Evolutionary conservation across 1,140 invertebrate species (phyloP).

Genomic region (Apocrypta bakeri): DNA sequence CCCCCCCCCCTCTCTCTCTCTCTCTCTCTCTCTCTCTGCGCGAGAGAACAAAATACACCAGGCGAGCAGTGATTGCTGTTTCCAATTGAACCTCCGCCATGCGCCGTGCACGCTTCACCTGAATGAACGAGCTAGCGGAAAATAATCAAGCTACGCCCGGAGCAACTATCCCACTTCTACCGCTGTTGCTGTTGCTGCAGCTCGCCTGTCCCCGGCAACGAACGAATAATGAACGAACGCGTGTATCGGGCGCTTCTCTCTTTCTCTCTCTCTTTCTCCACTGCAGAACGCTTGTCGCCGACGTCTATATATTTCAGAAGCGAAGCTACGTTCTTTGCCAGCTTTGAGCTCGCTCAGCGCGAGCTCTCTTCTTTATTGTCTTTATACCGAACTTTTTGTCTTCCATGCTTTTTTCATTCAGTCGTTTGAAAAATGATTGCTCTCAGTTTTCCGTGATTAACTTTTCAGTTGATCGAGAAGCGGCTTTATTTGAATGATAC

Average conservation of each 20-base stretch:
- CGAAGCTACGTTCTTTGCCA: conserved; percentile 11
- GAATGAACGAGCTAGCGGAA: conserved; percentile 75
- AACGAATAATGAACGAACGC: conserved; percentile 22
- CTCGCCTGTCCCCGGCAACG: conserved; percentile 55
- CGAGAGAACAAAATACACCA: conserved; percentile 73
- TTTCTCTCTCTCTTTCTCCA: conserved; percentile 34
- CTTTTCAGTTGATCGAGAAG: conserved; percentile 1
- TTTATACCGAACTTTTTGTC: conserved; percentile 10
- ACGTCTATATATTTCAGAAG: conserved; percentile 17
- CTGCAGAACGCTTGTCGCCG: conserved; percentile 1
- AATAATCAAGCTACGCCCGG: conserved; percentile 74
- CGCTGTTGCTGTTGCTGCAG: conserved; percentile 30
- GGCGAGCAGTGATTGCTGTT: conserved; percentile 75
- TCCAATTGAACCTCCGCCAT: conserved; percentile 72
- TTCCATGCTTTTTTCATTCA: background rate
- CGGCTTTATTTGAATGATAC: background rate
- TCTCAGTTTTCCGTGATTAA: conserved; percentile 11
- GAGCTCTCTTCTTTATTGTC: conserved; percentile 19
- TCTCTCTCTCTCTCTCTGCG: background rate
- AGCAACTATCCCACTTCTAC: conserved; percentile 66
- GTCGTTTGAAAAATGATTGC: background rate
- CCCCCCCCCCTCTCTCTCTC: background rate
- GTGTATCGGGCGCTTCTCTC: conserved; percentile 34
- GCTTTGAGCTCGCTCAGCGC: conserved; percentile 6
- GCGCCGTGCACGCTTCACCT: conserved; percentile 68